Evolutionary conservation across 2,888 invertebrate species (phyloP), one percentile per base, ranked within the genome.

Genomic region (Smittia sp.): DNA sequence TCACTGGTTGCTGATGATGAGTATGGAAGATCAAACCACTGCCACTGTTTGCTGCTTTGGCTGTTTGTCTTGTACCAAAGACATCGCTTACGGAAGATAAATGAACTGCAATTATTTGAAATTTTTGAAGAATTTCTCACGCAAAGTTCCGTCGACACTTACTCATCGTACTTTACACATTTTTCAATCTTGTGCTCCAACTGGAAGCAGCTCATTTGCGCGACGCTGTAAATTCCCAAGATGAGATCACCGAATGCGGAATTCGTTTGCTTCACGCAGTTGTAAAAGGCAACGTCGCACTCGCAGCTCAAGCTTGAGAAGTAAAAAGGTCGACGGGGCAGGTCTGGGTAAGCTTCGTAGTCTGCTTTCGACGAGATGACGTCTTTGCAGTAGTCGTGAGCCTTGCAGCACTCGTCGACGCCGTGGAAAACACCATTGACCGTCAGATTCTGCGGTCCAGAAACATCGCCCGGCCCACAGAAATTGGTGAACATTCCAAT

Each of bases 1-100:
- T 63, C 63, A 27, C 27, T 63, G 27, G 27, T 63, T 25, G 63
- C n/a, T 27, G 27, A 4, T 13, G 24, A 63, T 27, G 63, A 63
- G 27, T 63, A 63, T 13, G 63, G 63, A 24, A 63, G 27, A 63
- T 63, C 63, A 63, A 63, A 63, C 63, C 63, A 63, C 27, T 63
- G 63, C 63, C 63, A 63, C 63, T 25, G 63, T 27, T 63, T 24
- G 4, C 2, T 27, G 25, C 6, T 22, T n/a, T 22, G 27, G 7
- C 15, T 27, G 27, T 63, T 63, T 24, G 11, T n/a, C 27, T 63
- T 63, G 27, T 63, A 63, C 3, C 20, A 27, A n/a, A 63, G 25
- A 27, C 63, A 63, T 63, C 63, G 25, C 63, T 63, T 63, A 1
- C 25, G 27, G 27, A 63, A 63, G 63, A 63, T 63, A 2, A 63